Evolutionary conservation across 2,797 vertebrate genomes (phyloP), one percentile per base, ranked within the genome.

Genomic region (Salmo trutta): DNA sequence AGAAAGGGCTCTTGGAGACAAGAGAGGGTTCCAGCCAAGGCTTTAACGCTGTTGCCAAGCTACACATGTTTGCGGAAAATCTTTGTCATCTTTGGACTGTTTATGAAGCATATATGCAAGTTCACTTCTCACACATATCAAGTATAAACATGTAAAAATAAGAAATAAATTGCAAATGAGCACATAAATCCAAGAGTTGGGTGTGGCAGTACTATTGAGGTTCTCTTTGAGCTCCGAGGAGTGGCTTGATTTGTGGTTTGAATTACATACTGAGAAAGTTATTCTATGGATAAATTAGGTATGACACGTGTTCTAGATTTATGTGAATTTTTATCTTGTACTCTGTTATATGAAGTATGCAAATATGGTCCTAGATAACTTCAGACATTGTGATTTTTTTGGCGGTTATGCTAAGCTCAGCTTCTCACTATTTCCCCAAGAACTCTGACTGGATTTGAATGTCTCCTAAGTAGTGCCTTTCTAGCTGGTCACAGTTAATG

Each of bases 101-200:
- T 78, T 77, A 56, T 62, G 74, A 77, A 69, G 69, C 69, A 69
- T 66, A 59, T 62, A 53, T 54, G 69, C 78, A 51, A 71, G 41
- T 68, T 24, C 59, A 27, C 24, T 77, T 77, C 65, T 72, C 70
- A 77, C n/a, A 17, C 10, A 10, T 69, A 75, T 81, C 21, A 16
- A 80, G 85, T 76, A 70, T 74, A 81, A 88, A 87, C 82, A 87
- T 72, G 51, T 33, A 0, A 16, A 82, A 84, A 77, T 85, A 65
- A 85, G 83, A 88, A 76, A 79, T 78, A 51, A 77, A 36, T 65
- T 52, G 69, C 21, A 70, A 69, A 36, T 29, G 67, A n/a, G 70
- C n/a, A 53, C 21, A 53, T 72, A 17, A 52, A 72, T 27, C 24
- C 24, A 73, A 54, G 14, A 51, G 12, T 27, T 71, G 70, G 70